phyloP scores from a whole-genome alignment of 2,113 vertebrate species.

The Myotis brandtii region DNA sequence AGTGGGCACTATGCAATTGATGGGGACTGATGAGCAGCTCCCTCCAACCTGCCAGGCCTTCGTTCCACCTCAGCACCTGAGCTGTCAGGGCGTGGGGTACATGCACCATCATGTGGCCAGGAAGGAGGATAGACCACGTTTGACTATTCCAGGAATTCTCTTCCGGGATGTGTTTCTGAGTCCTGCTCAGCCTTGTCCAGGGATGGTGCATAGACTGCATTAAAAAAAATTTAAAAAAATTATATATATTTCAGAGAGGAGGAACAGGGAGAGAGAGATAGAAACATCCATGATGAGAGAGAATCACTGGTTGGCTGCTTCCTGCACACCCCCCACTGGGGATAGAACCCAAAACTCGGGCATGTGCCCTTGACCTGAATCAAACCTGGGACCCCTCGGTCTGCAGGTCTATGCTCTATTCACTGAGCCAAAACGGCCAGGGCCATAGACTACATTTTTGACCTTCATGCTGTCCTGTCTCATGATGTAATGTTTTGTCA shows the following conservation, averaged over 20 bases:
- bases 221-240: no score
- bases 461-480: neutral
- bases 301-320: no score
- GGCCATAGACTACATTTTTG: neutral
- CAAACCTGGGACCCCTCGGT: no score
- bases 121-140: neutral
- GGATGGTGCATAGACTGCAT: neutral
- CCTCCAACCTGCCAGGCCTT: neutral
- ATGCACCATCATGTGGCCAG: constrained; percentile 84
- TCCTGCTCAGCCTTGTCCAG: neutral
- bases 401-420: no score
- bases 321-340: no score
- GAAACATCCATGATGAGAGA: no score
- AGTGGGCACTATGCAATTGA: neutral
- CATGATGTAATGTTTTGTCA: neutral
- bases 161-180: neutral
- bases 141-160: neutral
- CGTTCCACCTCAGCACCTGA: neutral
- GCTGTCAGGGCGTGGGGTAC: constrained; percentile 47
- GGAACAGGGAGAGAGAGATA: no score
- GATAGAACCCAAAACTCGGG: no score
- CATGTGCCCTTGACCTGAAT: no score
- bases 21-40: neutral
- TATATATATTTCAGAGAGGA: no score
- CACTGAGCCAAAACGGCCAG: no score